Evolutionary conservation across 2,888 invertebrate genomes (phyloP), one percentile per base, ranked within the genome.

Genomic region (Drosophila planitibia): DNA sequence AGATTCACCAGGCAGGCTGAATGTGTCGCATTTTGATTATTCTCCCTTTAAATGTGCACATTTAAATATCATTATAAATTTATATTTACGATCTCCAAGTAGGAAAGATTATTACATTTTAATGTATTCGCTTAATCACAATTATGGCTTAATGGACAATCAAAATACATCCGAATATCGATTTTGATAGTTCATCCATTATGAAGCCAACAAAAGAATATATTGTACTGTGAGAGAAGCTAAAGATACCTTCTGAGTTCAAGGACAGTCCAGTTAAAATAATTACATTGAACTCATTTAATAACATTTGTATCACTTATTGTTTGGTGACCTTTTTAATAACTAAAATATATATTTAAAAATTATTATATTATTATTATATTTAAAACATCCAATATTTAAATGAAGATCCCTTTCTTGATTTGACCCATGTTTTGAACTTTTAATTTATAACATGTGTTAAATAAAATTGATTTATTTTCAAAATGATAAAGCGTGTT

Each of bases 191-290:
- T 22, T 35, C 12, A n/a, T 12, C 22, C 54, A 47, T 65, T 39
- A n/a, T 22, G 14, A 35, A 69, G 7, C 68, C 35, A 7, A 33
- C 33, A 41, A 49, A 55, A 49, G 25, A 49, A 28, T 41, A 19
- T 39, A 22, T 32, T 60, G 7, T 3, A 19, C 9, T 12, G 19
- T 33, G 53, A 35, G 3, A 25, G 10, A 28, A 30, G 59, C 68
- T 69, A 75, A 63, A 75, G 63, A 74, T 82, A 73, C 47, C 49
- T 44, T 22, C 39, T 22, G 39, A 70, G 70, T 74, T 86, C 74
- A 83, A 74, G 73, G 73, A 39, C 81, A 75, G 32, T 22, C 12
- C 49, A 19, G 3, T 10, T 19, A 16, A 25, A 9, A n/a, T 19
- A 22, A 44, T 44, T 22, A 12, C 41, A 44, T 22, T 44, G 12